Base-by-base conservation (phyloP, 2,113 vertebrate genomes). In the Hippocampus guttulatus region DNA sequence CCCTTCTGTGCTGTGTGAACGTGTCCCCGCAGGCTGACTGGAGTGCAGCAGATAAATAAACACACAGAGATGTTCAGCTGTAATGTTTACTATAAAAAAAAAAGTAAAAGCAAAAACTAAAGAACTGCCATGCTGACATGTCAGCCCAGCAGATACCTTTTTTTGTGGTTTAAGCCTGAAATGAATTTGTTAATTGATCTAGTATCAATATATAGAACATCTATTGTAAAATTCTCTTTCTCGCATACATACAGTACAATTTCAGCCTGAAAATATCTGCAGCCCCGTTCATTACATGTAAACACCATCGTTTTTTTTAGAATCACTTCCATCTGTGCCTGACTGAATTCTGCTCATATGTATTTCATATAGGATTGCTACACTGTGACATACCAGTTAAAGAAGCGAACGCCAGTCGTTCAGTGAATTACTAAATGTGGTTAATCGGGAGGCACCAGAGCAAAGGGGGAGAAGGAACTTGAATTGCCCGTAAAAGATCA, bases 21-120 rank as follows among this genome's bases (percentile, higher is more conserved):
- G 23, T 15, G 55, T 12, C 30, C 57, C 16, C 8, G 8, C 15
- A 20, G 60, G 60, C 30, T 68, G 4, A 11, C 14, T 49, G 68
- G 8, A 18, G 15, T 57, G 15, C 25, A 38, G 45, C 30, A 33
- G 14, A 71, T 66, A 77, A 80, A 89, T 71, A 86, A 84, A 40
- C 77, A 90, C 80, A 74, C 79, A 75, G 41, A 83, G 20, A 78
- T 45, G 68, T 78, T 88, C 71, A 84, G 81, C 75, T 82, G 83
- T 82, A 80, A 87, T 87, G 80, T 90, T 90, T 91, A 90, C 84
- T 89, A 90, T 82, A 90, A 92, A 90, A 87, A 71, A 83, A 62
- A 74, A 74, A 79, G 86, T 76, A 84, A 82, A 77, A 67, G 87
- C 79, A 87, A 74, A 86, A 79, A 79, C 64, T 71, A 76, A 84